Conservation (phyloP, 1,140 invertebrate genomes). For the Chymomyza costata region DNA sequence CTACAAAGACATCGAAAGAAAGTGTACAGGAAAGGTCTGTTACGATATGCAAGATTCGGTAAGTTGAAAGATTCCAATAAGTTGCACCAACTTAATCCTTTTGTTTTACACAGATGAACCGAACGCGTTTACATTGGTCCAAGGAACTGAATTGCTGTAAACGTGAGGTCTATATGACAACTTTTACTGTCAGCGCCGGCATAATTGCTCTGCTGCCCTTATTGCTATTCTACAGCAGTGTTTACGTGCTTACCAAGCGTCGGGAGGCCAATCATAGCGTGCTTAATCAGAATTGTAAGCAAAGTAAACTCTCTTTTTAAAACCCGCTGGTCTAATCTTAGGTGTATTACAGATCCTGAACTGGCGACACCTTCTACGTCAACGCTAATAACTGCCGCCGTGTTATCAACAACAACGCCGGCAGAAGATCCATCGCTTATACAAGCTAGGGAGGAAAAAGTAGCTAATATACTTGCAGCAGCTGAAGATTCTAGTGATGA, state of each 20-base stretch:
- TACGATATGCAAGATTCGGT: conserved; percentile 64
- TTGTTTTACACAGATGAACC: conserved; percentile 51
- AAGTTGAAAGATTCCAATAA: background rate
- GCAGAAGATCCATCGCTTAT: background rate
- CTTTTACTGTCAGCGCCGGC: conserved; percentile 32
- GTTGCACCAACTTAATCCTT: background rate
- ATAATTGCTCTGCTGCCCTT: conserved; percentile 42
- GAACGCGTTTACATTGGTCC: conserved; percentile 55
- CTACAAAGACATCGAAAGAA: conserved; percentile 47
- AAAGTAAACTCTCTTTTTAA: no score
- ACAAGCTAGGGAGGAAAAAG: conserved; percentile 14
- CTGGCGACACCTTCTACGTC: conserved; percentile 46
- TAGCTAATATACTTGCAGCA: conserved; percentile 4
- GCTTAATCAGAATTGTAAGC: conserved; percentile 45
- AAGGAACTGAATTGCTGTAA: conserved; percentile 57
- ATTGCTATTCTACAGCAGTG: conserved; percentile 43
- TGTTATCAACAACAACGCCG: conserved; percentile 46
- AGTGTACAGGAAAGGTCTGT: conserved; percentile 50
- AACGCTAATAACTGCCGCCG: conserved; percentile 39
- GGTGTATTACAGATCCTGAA: conserved; percentile 37
- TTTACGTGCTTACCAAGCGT: conserved; percentile 45
- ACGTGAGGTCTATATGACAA: conserved; percentile 37
- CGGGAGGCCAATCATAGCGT: conserved; percentile 52
- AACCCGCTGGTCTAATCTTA: no score
- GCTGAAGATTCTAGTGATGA: background rate